Evolutionary conservation across 2,888 invertebrate genomes (phyloP), one percentile per base, ranked within the genome.

Genomic region (Hirtodrosophila trivittata): DNA sequence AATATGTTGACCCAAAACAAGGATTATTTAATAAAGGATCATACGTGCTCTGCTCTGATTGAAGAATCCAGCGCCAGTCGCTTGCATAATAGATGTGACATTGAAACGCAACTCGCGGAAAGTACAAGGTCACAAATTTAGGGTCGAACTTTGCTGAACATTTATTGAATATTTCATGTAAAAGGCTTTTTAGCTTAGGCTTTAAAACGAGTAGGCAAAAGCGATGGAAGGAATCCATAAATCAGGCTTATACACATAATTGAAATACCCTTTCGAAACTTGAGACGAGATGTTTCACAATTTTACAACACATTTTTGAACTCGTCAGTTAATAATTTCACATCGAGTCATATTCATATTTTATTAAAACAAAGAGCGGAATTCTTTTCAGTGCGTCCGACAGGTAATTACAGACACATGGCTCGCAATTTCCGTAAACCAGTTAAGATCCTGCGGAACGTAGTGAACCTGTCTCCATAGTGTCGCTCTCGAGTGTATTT

Each of bases 131-230:
- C 38, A 45, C 41, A 12, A 30, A 26, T 21, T 30, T 45, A 35
- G 52, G 72, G 77, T 76, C 60, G 64, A 54, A 59, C 25, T 41
- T 16, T 58, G 56, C 9, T 60, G 35, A 62, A 63, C 51, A 55
- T 68, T 57, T 55, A 58, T 77, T 69, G 47, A 84, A 75, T 75
- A 66, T 82, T 84, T 75, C 26, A 77, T 77, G 55, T 45, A 62
- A 63, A 72, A 64, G 46, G 58, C 66, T 69, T 65, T 43, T 66
- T 69, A 69, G 75, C 77, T 81, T 60, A 59, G 45, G 59, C 55
- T 62, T 72, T 59, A 65, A 71, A 63, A 35, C 57, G 42, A 28
- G 10, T 21, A 16, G 18, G 32, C 14, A 32, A 32, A 14, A 21
- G 10, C 12, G 18, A 8, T 41, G 46, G 4, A 1, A 30, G 33